Evolutionary conservation across 2,113 vertebrate species (phyloP).

Genomic region (Tachuris rubrigastra): DNA sequence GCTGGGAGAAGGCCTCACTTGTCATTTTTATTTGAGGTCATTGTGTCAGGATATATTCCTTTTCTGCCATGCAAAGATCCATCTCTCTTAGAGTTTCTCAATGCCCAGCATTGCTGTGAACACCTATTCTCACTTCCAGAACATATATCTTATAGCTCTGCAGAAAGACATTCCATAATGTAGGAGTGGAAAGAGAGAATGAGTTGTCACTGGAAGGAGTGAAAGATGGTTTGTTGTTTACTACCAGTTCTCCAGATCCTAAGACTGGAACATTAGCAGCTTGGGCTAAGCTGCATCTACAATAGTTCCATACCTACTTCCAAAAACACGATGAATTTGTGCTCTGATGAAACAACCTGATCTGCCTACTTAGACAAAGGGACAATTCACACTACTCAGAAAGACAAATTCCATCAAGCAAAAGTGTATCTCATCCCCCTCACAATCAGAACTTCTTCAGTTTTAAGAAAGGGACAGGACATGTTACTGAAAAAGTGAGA

Average conservation of each 20-base stretch:
- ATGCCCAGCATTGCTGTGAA: background rate
- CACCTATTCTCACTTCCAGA: background rate
- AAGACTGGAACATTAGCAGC: background rate
- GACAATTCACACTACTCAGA: background rate
- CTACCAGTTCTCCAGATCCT: background rate
- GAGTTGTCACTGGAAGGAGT: constrained; percentile 14
- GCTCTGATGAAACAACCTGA: background rate
- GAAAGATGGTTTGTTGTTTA: constrained; percentile 24
- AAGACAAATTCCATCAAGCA: background rate
- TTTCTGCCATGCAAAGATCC: constrained; percentile 3
- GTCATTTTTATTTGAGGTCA: constrained; percentile 31
- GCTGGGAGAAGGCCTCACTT: constrained; percentile 3
- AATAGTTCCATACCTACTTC: background rate
- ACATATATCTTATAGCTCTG: constrained; percentile 23
- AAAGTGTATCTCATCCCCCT: background rate
- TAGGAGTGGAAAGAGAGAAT: constrained; percentile 21
- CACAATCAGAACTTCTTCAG: background rate
- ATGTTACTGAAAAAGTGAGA: background rate
- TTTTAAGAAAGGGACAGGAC: background rate
- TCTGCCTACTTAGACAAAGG: background rate
- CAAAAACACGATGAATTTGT: background rate
- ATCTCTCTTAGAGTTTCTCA: constrained; percentile 30
- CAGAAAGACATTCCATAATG: constrained; percentile 18
- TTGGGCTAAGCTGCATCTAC: background rate
- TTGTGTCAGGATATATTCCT: constrained; percentile 29